Conservation (phyloP, 2,797 vertebrate species). For the Ibycter americanus region DNA sequence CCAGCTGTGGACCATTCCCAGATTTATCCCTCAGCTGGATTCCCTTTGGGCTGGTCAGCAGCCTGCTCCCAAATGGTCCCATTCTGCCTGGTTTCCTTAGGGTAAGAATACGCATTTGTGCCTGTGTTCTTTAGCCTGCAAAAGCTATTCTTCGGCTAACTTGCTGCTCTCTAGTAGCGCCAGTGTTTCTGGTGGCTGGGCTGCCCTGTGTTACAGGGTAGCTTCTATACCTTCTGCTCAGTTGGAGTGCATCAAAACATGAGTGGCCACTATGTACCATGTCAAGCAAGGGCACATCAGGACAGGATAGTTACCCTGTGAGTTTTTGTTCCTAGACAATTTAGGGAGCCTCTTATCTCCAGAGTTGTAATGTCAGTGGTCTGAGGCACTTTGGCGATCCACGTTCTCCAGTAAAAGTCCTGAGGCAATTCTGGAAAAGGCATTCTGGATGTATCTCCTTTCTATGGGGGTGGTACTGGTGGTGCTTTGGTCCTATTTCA, state of each 20-base stretch:
- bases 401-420: not conserved
- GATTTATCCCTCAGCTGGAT: not conserved
- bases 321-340: not conserved
- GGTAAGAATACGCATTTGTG: rapidly evolving
- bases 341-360: not conserved
- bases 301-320: too few relatives aligned
- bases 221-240: not conserved
- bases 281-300: not conserved
- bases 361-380: not conserved
- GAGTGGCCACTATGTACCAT: rapidly evolving
- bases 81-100: not conserved
- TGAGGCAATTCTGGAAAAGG: not conserved
- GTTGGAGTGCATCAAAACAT: not conserved
- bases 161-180: not conserved
- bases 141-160: not conserved
- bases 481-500: not conserved
- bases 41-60: not conserved
- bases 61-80: not conserved
- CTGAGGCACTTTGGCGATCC: not conserved
- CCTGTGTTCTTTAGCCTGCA: not conserved
- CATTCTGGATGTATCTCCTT: not conserved
- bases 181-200: not conserved
- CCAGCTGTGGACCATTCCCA: not conserved
- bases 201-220: too few relatives aligned
- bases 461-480: not conserved